phyloP scores from a whole-genome alignment of 2,888 invertebrate genomes.

The Spodoptera littoralis region DNA sequence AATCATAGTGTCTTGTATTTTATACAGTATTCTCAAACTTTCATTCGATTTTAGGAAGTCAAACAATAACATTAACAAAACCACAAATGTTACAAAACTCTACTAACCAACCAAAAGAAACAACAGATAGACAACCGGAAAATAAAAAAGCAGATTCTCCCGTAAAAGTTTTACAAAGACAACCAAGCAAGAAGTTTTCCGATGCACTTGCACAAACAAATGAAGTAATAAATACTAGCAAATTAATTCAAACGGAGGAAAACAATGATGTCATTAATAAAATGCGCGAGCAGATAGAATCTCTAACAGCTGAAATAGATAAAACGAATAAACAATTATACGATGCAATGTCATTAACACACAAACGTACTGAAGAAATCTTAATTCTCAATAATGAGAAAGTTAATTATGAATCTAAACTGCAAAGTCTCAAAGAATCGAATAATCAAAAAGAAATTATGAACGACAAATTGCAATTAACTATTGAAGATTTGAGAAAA shows the following conservation, averaged over 20 bases:
- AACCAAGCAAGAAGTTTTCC: slow-evolving; percentile 39
- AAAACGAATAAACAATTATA: slow-evolving; percentile 72
- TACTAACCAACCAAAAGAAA: slow-evolving; percentile 23
- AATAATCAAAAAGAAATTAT: slow-evolving; percentile 72
- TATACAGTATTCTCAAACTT: too few species aligned
- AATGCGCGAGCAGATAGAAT: slow-evolving; percentile 59
- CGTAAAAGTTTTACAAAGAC: slow-evolving; percentile 27
- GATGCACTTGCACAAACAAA: slow-evolving; percentile 71
- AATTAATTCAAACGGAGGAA: slow-evolving; percentile 72
- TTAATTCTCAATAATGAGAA: slow-evolving; percentile 76
- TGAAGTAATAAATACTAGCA: slow-evolving; percentile 53
- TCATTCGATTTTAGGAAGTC: slow-evolving; percentile 66
- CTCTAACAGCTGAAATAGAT: slow-evolving; percentile 62
- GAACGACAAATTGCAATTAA: slow-evolving; percentile 64
- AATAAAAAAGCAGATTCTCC: slow-evolving; percentile 28
- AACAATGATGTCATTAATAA: slow-evolving; percentile 55
- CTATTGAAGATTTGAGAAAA: slow-evolving; percentile 66
- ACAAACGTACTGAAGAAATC: slow-evolving; percentile 75
- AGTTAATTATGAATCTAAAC: slow-evolving; percentile 67
- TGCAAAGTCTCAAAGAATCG: slow-evolving; percentile 69
- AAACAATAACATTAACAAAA: slow-evolving; percentile 75
- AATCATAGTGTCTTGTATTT: too few species aligned
- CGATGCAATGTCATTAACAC: slow-evolving; percentile 72
- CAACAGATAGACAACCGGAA: slow-evolving; percentile 13
- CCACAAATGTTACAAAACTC: slow-evolving; percentile 67